Percentiles rank a stretch among this genome's conserved stretches.
Evolutionary conservation across 2,888 invertebrate species (phyloP).

Genomic region (Meteorus colon): DNA sequence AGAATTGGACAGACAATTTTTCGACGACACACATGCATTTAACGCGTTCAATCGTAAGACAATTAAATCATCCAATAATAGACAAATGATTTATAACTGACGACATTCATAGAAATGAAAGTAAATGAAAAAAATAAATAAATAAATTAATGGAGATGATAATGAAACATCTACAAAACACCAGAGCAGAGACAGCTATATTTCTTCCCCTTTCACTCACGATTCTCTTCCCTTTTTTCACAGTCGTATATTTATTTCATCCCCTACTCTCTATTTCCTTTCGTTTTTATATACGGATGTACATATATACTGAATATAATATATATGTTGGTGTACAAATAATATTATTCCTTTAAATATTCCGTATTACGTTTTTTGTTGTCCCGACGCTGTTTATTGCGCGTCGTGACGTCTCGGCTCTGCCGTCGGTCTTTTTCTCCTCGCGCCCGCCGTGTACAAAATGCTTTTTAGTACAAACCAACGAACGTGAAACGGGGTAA

Average conservation of each 20-base stretch:
- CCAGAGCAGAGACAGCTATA: conserved; percentile 40
- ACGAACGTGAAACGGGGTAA: conserved; percentile 29
- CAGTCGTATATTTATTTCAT: conserved; percentile 30
- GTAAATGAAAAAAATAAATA: conserved; percentile 32
- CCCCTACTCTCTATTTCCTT: conserved; percentile 28
- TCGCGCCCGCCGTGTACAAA: conserved; percentile 34
- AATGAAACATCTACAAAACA: conserved; percentile 55
- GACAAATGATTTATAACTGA: background rate
- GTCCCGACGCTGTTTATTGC: conserved; percentile 21
- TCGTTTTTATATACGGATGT: background rate
- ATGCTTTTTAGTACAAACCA: conserved; percentile 35
- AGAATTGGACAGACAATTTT: background rate
- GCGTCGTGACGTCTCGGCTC: conserved; percentile 13
- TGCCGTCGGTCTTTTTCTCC: conserved; percentile 27
- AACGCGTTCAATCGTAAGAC: conserved; percentile 4
- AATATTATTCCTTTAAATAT: conserved; percentile 23
- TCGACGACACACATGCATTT: conserved; percentile 37
- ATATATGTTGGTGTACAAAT: background rate
- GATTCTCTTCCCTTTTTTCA: conserved; percentile 40
- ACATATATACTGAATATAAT: background rate
- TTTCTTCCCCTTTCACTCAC: conserved; percentile 43
- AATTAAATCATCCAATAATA: conserved; percentile 45
- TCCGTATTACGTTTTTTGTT: conserved; percentile 28
- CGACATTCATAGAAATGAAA: conserved; percentile 13
- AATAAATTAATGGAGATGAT: conserved; percentile 49